Evolutionary conservation across 2,113 vertebrate genomes (phyloP), one percentile per base, ranked within the genome.

Genomic region (Nettapus auritus): DNA sequence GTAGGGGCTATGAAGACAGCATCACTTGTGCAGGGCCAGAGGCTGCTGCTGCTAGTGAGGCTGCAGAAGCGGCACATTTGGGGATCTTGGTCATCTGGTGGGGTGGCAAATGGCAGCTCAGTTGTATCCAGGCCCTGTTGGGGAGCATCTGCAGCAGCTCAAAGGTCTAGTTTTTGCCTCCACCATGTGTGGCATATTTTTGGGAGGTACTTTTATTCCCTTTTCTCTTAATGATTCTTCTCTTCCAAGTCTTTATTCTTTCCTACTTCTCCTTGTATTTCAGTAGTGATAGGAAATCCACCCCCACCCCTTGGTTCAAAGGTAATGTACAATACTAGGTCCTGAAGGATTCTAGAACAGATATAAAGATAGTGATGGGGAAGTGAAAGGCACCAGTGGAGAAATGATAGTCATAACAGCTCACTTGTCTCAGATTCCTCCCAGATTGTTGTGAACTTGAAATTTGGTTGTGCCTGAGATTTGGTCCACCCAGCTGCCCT

Each of bases 401-500:
- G 40, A 13, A 76, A 56, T 62, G 42, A 13, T 25, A n/a, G 38
- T 16, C 57, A 73, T 70, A 69, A 53, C 48, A 64, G 38, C 23
- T 87, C 42, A 8, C n/a, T 90, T 62, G 17, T 60, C 69, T 79
- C 48, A 57, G 88, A 60, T 60, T 80, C 33, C 60, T 88, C 23
- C 11, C 18, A 78, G 68, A 26, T 42, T 1, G 0, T 8, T 68
- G 60, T 11, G 2, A 42, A 38, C 29, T 83, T 82, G 36, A n/a
- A 48, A 22, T 48, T 48, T 48, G 46, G 46, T 21, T 48, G 73
- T 79, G 69, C 63, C 38, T 89, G 86, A 64, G 42, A 68, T 82
- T 84, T 81, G 60, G 71, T 91, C 95, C 52, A 88, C 17, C 40
- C 29, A 86, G 68, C 60, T 77, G 82, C 68, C 90, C 28, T 34